phyloP scores from a whole-genome alignment of 2,797 vertebrate species.

The Sebastes glaucus region DNA sequence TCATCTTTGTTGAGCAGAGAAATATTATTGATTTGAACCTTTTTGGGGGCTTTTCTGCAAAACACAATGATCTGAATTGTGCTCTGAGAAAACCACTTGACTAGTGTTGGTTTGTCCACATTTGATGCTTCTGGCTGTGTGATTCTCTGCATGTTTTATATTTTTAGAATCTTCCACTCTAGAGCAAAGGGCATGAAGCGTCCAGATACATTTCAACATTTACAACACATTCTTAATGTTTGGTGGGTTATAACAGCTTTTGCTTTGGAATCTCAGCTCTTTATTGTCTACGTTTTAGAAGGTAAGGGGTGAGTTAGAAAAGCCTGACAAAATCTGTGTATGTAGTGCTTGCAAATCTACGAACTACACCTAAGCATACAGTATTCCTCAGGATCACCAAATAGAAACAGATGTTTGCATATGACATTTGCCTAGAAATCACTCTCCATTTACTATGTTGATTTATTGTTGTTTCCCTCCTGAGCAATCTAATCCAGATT shows the following conservation, averaged over 20 bases:
- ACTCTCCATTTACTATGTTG: background rate
- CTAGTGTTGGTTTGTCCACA: background rate
- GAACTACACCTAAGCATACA: background rate
- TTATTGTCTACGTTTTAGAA: background rate
- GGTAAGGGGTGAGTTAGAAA: background rate
- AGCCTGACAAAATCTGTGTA: background rate
- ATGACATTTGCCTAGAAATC: background rate
- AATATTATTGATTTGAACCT: background rate
- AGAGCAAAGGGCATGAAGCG: background rate
- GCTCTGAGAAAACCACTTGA: background rate
- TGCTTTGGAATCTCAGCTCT: background rate
- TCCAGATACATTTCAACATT: background rate
- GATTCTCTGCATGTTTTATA: background rate
- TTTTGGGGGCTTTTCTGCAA: background rate
- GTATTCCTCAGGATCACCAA: background rate
- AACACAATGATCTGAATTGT: background rate
- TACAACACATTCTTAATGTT: background rate
- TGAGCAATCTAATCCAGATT: background rate
- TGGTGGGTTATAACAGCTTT: background rate
- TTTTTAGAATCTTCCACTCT: background rate
- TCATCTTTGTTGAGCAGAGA: background rate
- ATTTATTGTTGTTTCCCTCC: background rate
- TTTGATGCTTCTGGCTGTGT: background rate
- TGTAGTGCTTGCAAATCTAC: too few species aligned
- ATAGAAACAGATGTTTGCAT: constrained; percentile 5